phyloP scores from a whole-genome alignment of 2,888 invertebrate species.

The Zaprionus obscuricornis region DNA sequence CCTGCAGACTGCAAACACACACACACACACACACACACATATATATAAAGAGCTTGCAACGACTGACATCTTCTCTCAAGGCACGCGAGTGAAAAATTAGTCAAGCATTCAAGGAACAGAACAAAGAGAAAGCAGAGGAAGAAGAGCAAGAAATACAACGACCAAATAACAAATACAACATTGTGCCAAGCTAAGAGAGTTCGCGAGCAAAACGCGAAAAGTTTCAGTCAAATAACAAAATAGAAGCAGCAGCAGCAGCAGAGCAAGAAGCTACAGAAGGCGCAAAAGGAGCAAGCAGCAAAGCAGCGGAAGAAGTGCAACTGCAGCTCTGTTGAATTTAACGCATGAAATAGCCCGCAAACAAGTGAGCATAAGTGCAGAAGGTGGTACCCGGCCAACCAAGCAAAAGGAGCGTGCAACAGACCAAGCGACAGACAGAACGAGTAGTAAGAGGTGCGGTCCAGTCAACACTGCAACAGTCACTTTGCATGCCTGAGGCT shows the following conservation, averaged over 20 bases:
- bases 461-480: conserved; percentile 4
- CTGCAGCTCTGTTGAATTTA: conserved; percentile 39
- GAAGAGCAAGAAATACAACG: too few relatives aligned
- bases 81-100: conserved; percentile 40
- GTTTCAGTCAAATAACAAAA: neutral
- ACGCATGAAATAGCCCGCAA: conserved; percentile 50
- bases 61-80: too few relatives aligned
- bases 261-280: too few relatives aligned
- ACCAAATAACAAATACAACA: conserved; percentile 1
- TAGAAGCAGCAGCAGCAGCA: conserved; percentile 6
- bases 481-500: conserved; percentile 60
- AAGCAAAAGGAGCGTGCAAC: conserved; percentile 1
- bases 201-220: neutral
- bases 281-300: too few relatives aligned
- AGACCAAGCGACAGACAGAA: neutral
- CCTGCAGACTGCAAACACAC: conserved; percentile 31
- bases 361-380: too few relatives aligned
- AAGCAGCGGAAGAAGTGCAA: conserved; percentile 1
- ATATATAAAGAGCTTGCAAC: conserved; percentile 28
- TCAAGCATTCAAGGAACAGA: conserved; percentile 5
- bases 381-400: neutral
- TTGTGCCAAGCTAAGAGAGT: too few relatives aligned
- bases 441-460: neutral
- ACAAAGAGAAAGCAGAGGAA: neutral
- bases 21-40: conserved; percentile 9